Evolutionary conservation across 2,888 invertebrate species (phyloP).

Genomic region (Linnaemya vulpina): DNA sequence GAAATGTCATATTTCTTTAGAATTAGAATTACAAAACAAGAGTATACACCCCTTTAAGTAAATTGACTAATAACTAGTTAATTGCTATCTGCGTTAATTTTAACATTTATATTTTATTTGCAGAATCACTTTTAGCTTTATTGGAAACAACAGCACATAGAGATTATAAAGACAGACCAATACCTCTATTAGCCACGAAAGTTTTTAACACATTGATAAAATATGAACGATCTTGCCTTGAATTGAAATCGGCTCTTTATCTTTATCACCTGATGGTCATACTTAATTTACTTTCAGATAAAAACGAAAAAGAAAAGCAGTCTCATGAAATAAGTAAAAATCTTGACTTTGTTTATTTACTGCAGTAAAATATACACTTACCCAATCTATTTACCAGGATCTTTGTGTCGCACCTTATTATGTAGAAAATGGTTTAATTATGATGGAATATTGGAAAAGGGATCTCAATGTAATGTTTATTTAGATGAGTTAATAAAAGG

Average conservation of each 20-base stretch:
- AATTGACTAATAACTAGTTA: too few species aligned
- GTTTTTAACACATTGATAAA: slow-evolving; percentile 76
- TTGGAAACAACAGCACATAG: slow-evolving; percentile 70
- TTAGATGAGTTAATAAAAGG: slow-evolving; percentile 86
- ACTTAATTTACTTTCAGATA: slow-evolving; percentile 76
- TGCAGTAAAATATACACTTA: background rate
- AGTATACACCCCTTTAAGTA: too few species aligned
- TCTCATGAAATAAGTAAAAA: slow-evolving; percentile 77
- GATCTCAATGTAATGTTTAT: slow-evolving; percentile 86
- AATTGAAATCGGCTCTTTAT: slow-evolving; percentile 80
- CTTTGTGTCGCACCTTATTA: slow-evolving; percentile 85
- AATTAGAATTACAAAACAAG: too few species aligned
- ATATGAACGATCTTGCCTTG: slow-evolving; percentile 77
- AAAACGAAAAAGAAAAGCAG: slow-evolving; percentile 65
- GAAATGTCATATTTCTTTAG: too few species aligned
- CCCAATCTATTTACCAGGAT: slow-evolving; percentile 76
- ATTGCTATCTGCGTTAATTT: background rate
- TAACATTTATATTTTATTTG: slow-evolving; percentile 23
- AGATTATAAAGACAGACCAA: slow-evolving; percentile 60
- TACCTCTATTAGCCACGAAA: slow-evolving; percentile 73
- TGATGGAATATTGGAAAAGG: slow-evolving; percentile 86
- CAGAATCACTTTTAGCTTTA: slow-evolving; percentile 76
- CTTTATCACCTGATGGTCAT: slow-evolving; percentile 77
- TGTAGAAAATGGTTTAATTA: slow-evolving; percentile 87
- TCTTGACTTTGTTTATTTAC: background rate